Base-by-base conservation (phyloP, 2,888 invertebrate genomes). In the Theretra japonica region DNA sequence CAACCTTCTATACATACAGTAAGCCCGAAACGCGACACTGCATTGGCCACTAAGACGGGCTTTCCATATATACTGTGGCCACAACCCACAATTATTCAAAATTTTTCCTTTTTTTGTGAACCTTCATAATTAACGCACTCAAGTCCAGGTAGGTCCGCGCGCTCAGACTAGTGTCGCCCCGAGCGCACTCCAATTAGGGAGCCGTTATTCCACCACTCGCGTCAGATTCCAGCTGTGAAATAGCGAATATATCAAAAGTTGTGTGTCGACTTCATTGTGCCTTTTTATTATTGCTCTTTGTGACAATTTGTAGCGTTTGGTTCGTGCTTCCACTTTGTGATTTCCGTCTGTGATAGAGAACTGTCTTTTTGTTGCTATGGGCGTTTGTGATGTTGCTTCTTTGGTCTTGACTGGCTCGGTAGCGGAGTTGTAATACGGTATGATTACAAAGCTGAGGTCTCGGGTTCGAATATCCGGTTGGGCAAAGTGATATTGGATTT, bases 161-260 rank as follows among this genome's bases (percentile, higher is more conserved):
- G 8, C 11, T 19, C 33, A 41, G 62, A 30, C 33, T n/a, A 30
- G 19, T 33, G 33, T 19, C 28, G 33, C 19, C 19, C 62, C 30
- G 71, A 72, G 59, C 68, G 58, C 82, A 76, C 85, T 85, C 84
- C 84, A 85, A 85, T 85, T 85, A 85, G 83, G 73, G 79, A 65
- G 72, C 74, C 73, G 76, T 71, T 74, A 72, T 72, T 74, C 25
- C 71, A 60, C 70, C 79, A 79, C 83, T 84, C 75, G 77, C 74
- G 75, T 77, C 80, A 79, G 75, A 82, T 84, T 83, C 78, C 83
- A 84, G 79, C 84, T 81, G 83, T 83, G 80, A 82, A 84, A 84
- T 83, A 78, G 78, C 75, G 62, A 62, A 62, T 62, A 62, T 62
- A 62, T 62, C 62, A 62, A 62, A 62, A 21, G 33, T 62, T 62